Conservation (phyloP, 2,113 vertebrate species). For the Salvator merianae region DNA sequence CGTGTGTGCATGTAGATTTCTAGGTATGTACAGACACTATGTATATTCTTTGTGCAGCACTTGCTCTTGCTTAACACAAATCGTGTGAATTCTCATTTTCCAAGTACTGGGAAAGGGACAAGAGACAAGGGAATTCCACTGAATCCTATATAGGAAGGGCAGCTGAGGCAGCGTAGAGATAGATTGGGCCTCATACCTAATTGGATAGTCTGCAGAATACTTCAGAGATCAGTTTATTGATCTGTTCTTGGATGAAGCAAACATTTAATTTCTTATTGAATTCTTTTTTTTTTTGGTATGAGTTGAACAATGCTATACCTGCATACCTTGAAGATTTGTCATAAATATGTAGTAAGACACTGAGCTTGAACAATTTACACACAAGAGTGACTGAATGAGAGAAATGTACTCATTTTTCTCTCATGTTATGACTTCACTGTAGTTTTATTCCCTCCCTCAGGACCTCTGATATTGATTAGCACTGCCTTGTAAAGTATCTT, state of each 20-base stretch:
- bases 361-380: background rate
- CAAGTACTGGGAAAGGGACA: background rate
- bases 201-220: background rate
- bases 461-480: conserved; percentile 4
- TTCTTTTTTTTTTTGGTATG: background rate
- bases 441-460: background rate
- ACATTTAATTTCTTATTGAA: conserved; percentile 10
- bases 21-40: too few species aligned
- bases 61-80: background rate
- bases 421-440: background rate
- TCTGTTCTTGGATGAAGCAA: conserved; percentile 28
- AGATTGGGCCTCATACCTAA: background rate
- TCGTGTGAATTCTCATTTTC: background rate
- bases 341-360: background rate
- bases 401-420: conserved; percentile 13
- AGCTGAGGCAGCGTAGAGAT: background rate
- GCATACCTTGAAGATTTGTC: background rate
- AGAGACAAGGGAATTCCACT: background rate
- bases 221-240: conserved; percentile 1
- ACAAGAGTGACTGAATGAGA: background rate
- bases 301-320: conserved; percentile 5
- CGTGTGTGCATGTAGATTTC: background rate
- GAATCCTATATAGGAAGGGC: background rate
- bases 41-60: background rate
- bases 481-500: conserved; percentile 1